Conservation (phyloP, 2,113 vertebrate genomes). For the Catharus fuscescens region DNA sequence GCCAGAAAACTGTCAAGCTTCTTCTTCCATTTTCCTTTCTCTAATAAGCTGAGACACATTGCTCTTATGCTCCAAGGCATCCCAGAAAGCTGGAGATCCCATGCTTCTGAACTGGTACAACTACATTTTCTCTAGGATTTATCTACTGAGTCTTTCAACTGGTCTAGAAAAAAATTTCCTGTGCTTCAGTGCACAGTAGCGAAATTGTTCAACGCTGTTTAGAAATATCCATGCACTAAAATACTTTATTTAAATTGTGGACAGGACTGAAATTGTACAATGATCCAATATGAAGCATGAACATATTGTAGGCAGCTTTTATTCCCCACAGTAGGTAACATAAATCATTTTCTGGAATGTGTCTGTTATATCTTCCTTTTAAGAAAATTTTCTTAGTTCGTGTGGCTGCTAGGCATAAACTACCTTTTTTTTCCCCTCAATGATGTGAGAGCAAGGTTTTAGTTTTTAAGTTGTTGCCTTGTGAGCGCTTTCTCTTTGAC, state of each 20-base stretch:
- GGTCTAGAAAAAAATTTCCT: not conserved
- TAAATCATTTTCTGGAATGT: not conserved
- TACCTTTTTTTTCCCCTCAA: not conserved
- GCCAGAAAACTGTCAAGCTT: slow-evolving; percentile 56
- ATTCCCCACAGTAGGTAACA: not conserved
- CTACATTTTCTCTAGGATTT: slow-evolving; percentile 40
- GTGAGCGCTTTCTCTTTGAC: not conserved
- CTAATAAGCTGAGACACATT: slow-evolving; percentile 57
- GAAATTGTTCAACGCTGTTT: slow-evolving; percentile 37
- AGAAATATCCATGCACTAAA: not conserved
- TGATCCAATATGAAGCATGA: not conserved
- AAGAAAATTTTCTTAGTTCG: not conserved
- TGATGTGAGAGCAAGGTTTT: not conserved
- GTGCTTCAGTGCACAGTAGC: slow-evolving; percentile 4
- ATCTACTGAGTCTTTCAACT: not conserved
- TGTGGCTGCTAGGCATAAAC: not conserved
- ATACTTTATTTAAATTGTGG: slow-evolving; percentile 9
- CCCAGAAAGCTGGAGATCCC: slow-evolving; percentile 16
- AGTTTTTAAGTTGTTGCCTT: not conserved
- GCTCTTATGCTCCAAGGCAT: slow-evolving; percentile 61
- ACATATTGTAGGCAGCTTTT: not conserved
- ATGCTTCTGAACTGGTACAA: slow-evolving; percentile 33
- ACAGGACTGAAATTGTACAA: not conserved
- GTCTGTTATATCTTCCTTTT: not conserved
- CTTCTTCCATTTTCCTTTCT: slow-evolving; percentile 13